Evolutionary conservation across 2,113 vertebrate genomes (phyloP).

Genomic region (Cynocephalus volans): DNA sequence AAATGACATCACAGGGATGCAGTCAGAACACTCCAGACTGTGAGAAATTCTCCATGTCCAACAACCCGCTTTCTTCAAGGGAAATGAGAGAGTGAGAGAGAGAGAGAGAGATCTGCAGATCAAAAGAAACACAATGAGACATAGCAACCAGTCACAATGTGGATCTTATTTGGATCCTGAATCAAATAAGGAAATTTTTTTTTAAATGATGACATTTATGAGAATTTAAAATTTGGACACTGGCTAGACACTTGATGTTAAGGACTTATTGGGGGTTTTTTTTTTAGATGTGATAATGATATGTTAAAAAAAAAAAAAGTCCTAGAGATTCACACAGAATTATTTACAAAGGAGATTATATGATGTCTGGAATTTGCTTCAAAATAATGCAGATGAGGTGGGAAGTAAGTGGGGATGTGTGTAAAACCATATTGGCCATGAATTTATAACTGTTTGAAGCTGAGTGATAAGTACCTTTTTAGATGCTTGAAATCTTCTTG

Average conservation of each 20-base stretch:
- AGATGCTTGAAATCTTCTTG: not conserved
- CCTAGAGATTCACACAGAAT: not conserved
- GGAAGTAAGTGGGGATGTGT: not conserved
- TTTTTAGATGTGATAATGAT: not conserved
- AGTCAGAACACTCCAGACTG: constrained; percentile 1
- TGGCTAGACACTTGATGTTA: constrained; percentile 12
- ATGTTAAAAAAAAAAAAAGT: not conserved
- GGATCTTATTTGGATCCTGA: not conserved
- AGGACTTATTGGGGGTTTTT: not conserved
- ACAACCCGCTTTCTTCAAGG: not conserved
- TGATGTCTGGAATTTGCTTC: constrained; percentile 59
- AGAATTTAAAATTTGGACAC: constrained; percentile 34
- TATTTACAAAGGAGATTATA: not conserved
- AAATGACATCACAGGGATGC: not conserved
- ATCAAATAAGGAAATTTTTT: constrained; percentile 28
- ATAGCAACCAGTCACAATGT: not conserved
- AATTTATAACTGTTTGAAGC: not conserved
- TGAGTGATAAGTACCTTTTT: not conserved
- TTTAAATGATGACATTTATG: not conserved
- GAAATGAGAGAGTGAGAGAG: not conserved
- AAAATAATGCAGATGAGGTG: constrained; percentile 1
- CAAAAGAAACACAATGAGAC: not conserved
- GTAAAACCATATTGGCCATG: not conserved
- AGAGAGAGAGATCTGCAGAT: not conserved
- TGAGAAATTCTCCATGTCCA: not conserved